These are phyloP conservation scores for Acleris laterana DNA, from an alignment of 2,888 invertebrate genomes.

Conservation along the genomic window DNA sequence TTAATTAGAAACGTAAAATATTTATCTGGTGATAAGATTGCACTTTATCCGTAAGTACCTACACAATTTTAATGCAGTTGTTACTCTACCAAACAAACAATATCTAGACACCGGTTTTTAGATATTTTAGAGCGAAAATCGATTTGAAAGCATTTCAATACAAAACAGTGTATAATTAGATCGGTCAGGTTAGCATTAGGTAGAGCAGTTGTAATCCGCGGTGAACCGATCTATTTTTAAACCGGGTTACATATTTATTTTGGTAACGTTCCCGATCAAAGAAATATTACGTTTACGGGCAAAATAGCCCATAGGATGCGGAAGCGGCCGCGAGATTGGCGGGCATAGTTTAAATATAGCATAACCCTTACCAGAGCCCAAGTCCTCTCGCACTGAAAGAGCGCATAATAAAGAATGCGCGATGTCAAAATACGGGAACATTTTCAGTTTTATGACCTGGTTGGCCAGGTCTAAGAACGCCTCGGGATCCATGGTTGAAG, in stretches of 20 bases:
- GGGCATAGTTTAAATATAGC: conserved; percentile 55
- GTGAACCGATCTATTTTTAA: conserved; percentile 76
- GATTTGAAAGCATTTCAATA: neutral
- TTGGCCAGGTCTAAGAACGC: conserved; percentile 99
- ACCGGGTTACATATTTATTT: conserved; percentile 71
- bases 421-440: conserved; percentile 99
- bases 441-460: conserved; percentile 99
- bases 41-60: neutral
- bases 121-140: neutral
- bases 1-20: conserved; percentile 1
- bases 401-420: conserved; percentile 98
- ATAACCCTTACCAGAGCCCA: conserved; percentile 91
- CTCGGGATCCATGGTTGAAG: conserved; percentile 94
- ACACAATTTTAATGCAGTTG: no score
- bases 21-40: conserved; percentile 30
- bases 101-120: neutral
- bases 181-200: conserved; percentile 33
- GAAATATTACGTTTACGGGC: conserved; percentile 47
- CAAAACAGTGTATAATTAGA: conserved; percentile 20
- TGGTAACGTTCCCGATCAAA: conserved; percentile 58
- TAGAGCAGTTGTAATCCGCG: conserved; percentile 48
- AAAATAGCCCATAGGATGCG: conserved; percentile 51
- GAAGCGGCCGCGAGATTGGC: conserved; percentile 53
- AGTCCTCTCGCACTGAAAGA: conserved; percentile 96
- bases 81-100: no score